Base-by-base conservation (phyloP, 2,888 invertebrate genomes). In the Spicauda simplicius region DNA sequence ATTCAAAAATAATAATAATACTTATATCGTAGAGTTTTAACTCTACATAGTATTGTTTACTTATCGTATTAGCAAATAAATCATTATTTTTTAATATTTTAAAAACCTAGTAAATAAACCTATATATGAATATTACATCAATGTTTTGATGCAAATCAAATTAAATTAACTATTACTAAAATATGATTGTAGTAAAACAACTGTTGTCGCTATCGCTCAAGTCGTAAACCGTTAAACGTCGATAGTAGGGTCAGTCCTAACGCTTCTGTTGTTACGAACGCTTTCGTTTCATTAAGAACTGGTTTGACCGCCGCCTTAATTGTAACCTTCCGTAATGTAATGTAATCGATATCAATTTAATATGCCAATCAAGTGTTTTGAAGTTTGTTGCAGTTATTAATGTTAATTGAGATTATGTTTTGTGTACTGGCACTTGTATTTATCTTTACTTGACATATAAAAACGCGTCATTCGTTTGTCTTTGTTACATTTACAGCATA, bases 281-380 rank as follows among this genome's bases (percentile, higher is more conserved):
- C 78, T 79, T 77, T 79, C 73, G 71, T 78, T 80, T 83, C 78
- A 80, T 78, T 81, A 74, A 76, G 69, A 76, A 78, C 74, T 60
- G 70, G 74, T 72, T 72, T 71, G 64, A 20, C 59, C 68, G 60
- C 66, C 68, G 63, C 72, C 71, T 71, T 77, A 73, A 76, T 75
- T 72, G 68, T 72, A 72, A 69, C 72, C 72, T 71, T 71, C 71
- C 69, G 25, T 25, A 25, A 5, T 25, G 69, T 71, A 66, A 60
- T 60, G 16, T 61, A 57, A 67, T 67, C 67, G 67, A 67, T 67
- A 67, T 66, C 59, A 60, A 55, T 67, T 67, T 48, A 37, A 67
- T 52, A 61, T 61, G 67, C 61, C 67, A 67, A 67, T 67, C 67
- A 61, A 61, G 16, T 67, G 61, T 50, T 67, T 20, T 55, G 52